Evolutionary conservation across 2,888 invertebrate species (phyloP).

Genomic region (Agrenia bidenticulata): DNA sequence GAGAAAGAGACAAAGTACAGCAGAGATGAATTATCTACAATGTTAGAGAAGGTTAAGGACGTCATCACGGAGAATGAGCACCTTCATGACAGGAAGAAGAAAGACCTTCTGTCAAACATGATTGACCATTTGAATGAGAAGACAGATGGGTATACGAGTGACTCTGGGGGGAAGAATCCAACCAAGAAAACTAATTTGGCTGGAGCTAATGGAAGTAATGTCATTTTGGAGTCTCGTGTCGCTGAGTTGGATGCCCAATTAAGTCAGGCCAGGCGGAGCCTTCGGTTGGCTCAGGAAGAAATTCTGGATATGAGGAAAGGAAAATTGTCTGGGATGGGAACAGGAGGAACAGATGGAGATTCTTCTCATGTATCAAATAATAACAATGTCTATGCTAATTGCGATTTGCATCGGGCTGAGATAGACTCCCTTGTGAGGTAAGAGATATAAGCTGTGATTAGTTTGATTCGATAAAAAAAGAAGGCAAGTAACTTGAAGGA

Average conservation of each 20-base stretch:
- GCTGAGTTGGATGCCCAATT: conserved; percentile 81
- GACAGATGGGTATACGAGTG: conserved; percentile 33
- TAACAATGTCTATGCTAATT: conserved; percentile 55
- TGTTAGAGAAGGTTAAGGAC: conserved; percentile 79
- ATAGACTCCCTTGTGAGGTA: conserved; percentile 71
- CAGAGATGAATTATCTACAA: conserved; percentile 74
- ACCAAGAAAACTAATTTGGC: neutral
- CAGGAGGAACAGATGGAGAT: conserved; percentile 1
- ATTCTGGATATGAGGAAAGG: conserved; percentile 60
- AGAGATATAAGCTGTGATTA: conserved; percentile 10
- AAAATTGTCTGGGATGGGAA: conserved; percentile 47
- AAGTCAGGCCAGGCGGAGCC: conserved; percentile 73
- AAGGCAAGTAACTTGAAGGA: too few relatives aligned
- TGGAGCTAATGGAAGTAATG: conserved; percentile 29
- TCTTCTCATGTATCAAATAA: conserved; percentile 1
- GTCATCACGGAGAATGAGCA: conserved; percentile 82
- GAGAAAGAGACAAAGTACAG: conserved; percentile 83
- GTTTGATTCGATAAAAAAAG: neutral
- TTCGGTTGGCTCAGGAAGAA: conserved; percentile 71
- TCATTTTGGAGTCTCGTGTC: conserved; percentile 77
- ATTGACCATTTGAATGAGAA: conserved; percentile 54
- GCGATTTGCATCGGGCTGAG: conserved; percentile 68
- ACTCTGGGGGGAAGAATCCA: neutral
- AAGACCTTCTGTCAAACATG: conserved; percentile 49
- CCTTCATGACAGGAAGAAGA: conserved; percentile 70